Base-by-base conservation (phyloP, 1,140 invertebrate species). In the Sarcophaga bullata region DNA sequence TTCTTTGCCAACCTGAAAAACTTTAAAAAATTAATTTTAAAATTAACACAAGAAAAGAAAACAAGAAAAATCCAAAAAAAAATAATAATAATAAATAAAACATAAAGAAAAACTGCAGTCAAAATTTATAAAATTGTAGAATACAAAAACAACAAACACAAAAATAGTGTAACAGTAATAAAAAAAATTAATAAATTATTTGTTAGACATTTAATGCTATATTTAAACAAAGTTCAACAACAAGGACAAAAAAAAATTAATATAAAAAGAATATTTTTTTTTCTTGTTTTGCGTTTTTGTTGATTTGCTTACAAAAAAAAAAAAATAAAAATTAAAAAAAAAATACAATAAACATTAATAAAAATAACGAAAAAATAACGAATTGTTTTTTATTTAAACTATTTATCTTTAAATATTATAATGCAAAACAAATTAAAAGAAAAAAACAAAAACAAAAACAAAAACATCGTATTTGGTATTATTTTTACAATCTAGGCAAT, bases 311-410 rank as follows among this genome's bases (percentile, higher is more conserved):
- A 58, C 15, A n/a, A 58, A 8, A 58, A 11, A 58, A 58, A 15
- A 58, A 58, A 58, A 11, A 58, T 58, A 15, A 58, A 58, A n/a
- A 58, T 8, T 54, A 9, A 54, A 13, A 58, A 58, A 58, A 58
- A 58, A 37, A 37, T 37, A 37, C 25, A 37, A 37, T 37, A 37
- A 37, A 37, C 25, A 37, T 37, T 37, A 37, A 37, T 37, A 37
- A 37, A 37, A 58, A 58, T 58, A 58, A 58, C 54, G 54, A 58
- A 58, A 58, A 58, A 10, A 58, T n/a, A 58, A 58, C n/a, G 54
- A 58, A 58, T n/a, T 58, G 54, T 58, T 58, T 58, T 58, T 58
- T 58, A 58, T 58, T 58, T 58, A 58, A 37, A 37, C 25, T 37
- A 4, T 37, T 37, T 37, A 37, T 37, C 25, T 37, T 37, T 37